Conservation (phyloP, 2,888 invertebrate species). For the Drosophila mimetica region DNA sequence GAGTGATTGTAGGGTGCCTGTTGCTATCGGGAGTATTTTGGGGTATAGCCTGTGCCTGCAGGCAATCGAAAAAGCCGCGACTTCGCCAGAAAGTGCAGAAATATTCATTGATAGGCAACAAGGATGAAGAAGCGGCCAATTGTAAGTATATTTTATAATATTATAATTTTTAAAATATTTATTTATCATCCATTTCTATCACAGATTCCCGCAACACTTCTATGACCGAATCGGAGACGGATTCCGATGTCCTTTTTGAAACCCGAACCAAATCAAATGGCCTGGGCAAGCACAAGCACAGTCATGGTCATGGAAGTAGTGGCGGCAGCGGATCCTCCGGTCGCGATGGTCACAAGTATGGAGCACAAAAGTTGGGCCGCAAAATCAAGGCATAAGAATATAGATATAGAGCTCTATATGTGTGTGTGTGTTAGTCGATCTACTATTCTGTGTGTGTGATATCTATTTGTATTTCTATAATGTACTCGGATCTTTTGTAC, state of each 20-base stretch:
- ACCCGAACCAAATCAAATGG: conserved; percentile 85
- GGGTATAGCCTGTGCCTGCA: conserved; percentile 88
- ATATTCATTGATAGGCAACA: conserved; percentile 89
- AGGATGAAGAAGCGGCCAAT: conserved; percentile 87
- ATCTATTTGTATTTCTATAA: conserved; percentile 45
- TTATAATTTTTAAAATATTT: accelerated
- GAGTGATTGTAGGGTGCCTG: conserved; percentile 87
- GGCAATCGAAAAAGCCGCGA: conserved; percentile 85
- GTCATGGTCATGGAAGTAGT: conserved; percentile 48
- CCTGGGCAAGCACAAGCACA: conserved; percentile 69
- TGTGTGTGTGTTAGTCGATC: conserved; percentile 47
- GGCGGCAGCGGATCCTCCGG: conserved; percentile 43
- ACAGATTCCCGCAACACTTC: conserved; percentile 85
- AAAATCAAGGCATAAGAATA: conserved; percentile 82
- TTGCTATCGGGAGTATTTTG: conserved; percentile 87
- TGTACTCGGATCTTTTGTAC: conserved; percentile 60
- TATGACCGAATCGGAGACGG: conserved; percentile 91
- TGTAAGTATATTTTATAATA: too few relatives aligned
- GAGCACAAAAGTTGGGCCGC: conserved; percentile 82
- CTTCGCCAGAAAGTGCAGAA: conserved; percentile 87
- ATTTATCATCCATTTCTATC: background rate
- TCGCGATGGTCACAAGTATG: conserved; percentile 75
- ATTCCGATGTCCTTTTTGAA: conserved; percentile 94
- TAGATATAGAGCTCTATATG: conserved; percentile 2
- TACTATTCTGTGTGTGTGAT: conserved; percentile 44